Evolutionary conservation across 1,140 invertebrate species (phyloP).

Genomic region (Episyrphus balteatus): DNA sequence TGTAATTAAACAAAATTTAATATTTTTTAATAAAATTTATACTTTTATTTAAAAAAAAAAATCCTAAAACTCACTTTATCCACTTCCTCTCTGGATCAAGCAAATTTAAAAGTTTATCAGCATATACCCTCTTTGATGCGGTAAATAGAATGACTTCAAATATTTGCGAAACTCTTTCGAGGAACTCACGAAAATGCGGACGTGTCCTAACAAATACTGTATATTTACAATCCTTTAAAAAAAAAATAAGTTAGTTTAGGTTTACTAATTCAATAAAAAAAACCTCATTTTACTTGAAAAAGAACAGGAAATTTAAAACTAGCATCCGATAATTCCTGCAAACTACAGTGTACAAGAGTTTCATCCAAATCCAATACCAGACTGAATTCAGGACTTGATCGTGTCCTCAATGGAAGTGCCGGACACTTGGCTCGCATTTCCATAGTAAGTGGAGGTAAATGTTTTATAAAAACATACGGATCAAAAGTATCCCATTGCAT

Average conservation of each 20-base stretch:
- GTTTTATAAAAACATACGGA: conserved; percentile 83
- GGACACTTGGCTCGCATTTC: conserved; percentile 79
- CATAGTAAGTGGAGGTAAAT: conserved; percentile 77
- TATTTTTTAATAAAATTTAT: no score
- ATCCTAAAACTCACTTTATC: conserved; percentile 57
- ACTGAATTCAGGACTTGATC: conserved; percentile 88
- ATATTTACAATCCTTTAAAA: conserved; percentile 34
- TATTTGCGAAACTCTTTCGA: conserved; percentile 75
- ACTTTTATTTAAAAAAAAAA: conserved; percentile 1
- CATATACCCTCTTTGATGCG: conserved; percentile 91
- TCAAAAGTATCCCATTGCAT: conserved; percentile 73
- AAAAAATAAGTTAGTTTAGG: conserved; percentile 2
- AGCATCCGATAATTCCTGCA: conserved; percentile 84
- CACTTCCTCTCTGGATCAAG: conserved; percentile 80
- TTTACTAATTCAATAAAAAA: not conserved
- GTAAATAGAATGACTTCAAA: conserved; percentile 97
- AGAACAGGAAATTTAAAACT: conserved; percentile 88
- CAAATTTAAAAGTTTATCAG: conserved; percentile 87
- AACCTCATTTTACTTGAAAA: conserved; percentile 54
- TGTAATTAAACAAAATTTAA: conserved; percentile 32
- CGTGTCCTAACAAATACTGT: conserved; percentile 86
- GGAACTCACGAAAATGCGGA: conserved; percentile 84
- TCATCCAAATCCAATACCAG: conserved; percentile 73
- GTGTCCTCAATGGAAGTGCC: conserved; percentile 83
- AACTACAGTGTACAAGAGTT: conserved; percentile 89